These are phyloP conservation scores for Lacerta bilineata DNA, from an alignment of 2,797 vertebrate species.

Conservation along the genomic window DNA sequence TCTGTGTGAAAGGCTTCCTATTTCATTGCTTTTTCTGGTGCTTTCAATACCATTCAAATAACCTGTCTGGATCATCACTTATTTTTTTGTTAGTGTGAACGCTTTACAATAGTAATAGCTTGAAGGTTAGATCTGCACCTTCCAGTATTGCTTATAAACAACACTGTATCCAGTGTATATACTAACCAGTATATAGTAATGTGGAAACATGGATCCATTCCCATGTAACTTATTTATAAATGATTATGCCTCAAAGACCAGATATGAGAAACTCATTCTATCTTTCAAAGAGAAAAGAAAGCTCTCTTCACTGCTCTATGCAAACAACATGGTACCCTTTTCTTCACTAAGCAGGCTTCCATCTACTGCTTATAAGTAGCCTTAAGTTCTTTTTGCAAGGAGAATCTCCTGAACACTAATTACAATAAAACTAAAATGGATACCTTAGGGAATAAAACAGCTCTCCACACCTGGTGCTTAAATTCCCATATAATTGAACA, in stretches of 20 bases:
- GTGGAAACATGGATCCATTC: not conserved
- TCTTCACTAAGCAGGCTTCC: not conserved
- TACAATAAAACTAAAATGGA: conserved; percentile 3
- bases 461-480: not conserved
- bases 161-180: not conserved
- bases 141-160: not conserved
- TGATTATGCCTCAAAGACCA: not conserved
- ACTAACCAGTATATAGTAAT: not conserved
- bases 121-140: not conserved
- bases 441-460: not conserved
- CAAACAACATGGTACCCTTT: not conserved
- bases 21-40: not conserved
- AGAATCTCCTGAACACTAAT: conserved; percentile 7
- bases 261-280: not conserved
- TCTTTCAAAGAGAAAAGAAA: not conserved
- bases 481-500: conserved; percentile 4
- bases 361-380: not conserved
- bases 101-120: not conserved
- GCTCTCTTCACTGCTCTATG: not conserved
- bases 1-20: not conserved
- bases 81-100: not conserved
- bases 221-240: not conserved
- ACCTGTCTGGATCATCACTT: not conserved
- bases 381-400: not conserved
- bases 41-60: not conserved